phyloP scores from a whole-genome alignment of 2,888 invertebrate genomes.

The Dryadula phaetusa region DNA sequence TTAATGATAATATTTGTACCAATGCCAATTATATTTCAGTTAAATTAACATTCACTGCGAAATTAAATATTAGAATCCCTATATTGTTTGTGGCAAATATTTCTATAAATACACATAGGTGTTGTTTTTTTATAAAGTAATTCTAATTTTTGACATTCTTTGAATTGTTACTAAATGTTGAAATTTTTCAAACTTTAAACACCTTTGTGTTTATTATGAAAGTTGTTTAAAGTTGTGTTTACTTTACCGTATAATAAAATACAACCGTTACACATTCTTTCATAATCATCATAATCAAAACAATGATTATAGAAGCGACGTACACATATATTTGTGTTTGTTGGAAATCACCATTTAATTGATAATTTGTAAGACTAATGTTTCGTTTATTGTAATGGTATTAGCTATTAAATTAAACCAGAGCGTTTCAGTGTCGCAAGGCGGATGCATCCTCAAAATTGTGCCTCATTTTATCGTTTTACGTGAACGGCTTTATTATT shows the following conservation, averaged over 20 bases:
- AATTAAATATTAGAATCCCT: neutral
- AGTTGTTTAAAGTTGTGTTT: constrained; percentile 9
- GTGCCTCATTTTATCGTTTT: constrained; percentile 68
- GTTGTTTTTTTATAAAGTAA: neutral
- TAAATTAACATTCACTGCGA: neutral
- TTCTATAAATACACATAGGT: neutral
- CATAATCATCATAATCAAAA: constrained; percentile 10
- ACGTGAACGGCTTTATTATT: constrained; percentile 23
- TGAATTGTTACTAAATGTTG: constrained; percentile 1
- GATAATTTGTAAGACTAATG: constrained; percentile 67
- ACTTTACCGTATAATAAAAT: neutral
- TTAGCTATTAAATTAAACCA: constrained; percentile 62
- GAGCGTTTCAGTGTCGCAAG: constrained; percentile 61
- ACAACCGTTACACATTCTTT: neutral
- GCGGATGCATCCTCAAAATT: constrained; percentile 62
- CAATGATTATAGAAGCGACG: neutral
- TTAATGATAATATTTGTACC: neutral
- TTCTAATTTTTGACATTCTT: neutral
- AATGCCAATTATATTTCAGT: neutral
- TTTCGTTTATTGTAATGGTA: constrained; percentile 60
- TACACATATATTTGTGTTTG: constrained; percentile 32
- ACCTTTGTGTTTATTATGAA: neutral
- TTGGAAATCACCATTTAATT: constrained; percentile 51
- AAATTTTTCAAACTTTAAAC: constrained; percentile 1
- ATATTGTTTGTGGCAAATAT: neutral